Evolutionary conservation across 1,140 invertebrate genomes (phyloP).

Genomic region (Drosophila kohkoa): DNA sequence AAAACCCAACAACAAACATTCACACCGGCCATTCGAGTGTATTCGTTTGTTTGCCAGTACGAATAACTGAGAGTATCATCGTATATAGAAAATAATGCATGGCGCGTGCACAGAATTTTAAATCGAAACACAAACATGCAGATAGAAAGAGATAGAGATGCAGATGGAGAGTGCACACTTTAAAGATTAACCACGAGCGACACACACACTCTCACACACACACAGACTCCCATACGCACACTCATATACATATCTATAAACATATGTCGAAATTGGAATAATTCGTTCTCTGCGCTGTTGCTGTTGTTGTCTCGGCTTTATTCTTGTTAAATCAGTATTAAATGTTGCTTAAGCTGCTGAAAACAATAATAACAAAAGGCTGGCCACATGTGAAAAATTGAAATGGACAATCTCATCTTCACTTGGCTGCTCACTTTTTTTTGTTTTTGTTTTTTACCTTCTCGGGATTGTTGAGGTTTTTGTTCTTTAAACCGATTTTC

Average conservation of each 20-base stretch:
- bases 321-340: slow-evolving; percentile 71
- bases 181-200: slow-evolving; percentile 75
- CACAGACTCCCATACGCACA: neutral
- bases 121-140: slow-evolving; percentile 71
- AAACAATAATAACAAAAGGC: slow-evolving; percentile 67
- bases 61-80: slow-evolving; percentile 21
- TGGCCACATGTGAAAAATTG: slow-evolving; percentile 47
- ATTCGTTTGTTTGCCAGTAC: slow-evolving; percentile 1
- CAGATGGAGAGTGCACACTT: slow-evolving; percentile 56
- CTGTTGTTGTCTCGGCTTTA: slow-evolving; percentile 55
- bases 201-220: slow-evolving; percentile 1
- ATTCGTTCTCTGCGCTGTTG: slow-evolving; percentile 36
- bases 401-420: slow-evolving; percentile 47
- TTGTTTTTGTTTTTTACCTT: slow-evolving; percentile 37
- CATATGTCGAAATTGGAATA: slow-evolving; percentile 51
- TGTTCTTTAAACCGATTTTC: slow-evolving; percentile 58
- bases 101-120: slow-evolving; percentile 77
- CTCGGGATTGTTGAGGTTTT: slow-evolving; percentile 40
- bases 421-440: slow-evolving; percentile 27
- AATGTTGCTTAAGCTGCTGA: slow-evolving; percentile 76
- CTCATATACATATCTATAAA: neutral
- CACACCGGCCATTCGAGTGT: neutral
- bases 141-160: slow-evolving; percentile 1
- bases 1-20: slow-evolving; percentile 28
- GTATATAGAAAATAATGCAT: slow-evolving; percentile 69